Percentiles rank a stretch among this genome's conserved stretches.
Evolutionary conservation across 2,113 vertebrate species (phyloP).

Genomic region (Oncorhynchus masou): DNA sequence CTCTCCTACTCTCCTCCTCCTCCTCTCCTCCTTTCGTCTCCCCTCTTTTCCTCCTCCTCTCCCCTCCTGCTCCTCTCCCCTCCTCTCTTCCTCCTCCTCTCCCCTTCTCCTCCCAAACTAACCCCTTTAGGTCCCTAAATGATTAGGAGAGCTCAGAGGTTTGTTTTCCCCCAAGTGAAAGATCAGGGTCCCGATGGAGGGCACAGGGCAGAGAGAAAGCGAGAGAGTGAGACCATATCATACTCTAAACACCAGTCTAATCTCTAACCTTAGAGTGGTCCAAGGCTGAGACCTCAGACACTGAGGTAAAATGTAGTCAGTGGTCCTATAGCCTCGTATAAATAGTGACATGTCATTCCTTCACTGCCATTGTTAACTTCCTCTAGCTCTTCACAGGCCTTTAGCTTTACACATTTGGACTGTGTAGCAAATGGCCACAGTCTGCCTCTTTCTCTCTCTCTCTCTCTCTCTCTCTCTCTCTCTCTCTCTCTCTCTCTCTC

Average conservation of each 20-base stretch:
- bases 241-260: slow-evolving; percentile 1
- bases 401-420: too few species aligned
- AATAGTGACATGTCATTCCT: too few species aligned
- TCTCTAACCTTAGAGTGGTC: not conserved
- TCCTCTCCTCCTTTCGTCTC: not conserved
- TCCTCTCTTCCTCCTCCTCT: not conserved
- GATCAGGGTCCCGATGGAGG: not conserved
- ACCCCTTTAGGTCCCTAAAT: not conserved
- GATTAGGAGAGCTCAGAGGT: not conserved
- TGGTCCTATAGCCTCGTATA: too few species aligned
- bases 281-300: not conserved
- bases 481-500: not conserved
- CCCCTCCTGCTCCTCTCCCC: too few species aligned
- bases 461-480: not conserved
- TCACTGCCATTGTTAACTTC: too few species aligned
- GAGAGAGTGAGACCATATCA: not conserved
- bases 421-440: too few species aligned
- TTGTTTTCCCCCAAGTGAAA: not conserved
- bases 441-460: not conserved
- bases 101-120: not conserved
- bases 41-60: not conserved
- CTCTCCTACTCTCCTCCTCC: not conserved
- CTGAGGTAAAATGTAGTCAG: not conserved
- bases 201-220: too few species aligned
- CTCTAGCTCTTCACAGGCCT: too few species aligned